These are phyloP conservation scores for Drosophila oshimai DNA, from an alignment of 1,140 invertebrate species.

Conservation along the genomic window DNA sequence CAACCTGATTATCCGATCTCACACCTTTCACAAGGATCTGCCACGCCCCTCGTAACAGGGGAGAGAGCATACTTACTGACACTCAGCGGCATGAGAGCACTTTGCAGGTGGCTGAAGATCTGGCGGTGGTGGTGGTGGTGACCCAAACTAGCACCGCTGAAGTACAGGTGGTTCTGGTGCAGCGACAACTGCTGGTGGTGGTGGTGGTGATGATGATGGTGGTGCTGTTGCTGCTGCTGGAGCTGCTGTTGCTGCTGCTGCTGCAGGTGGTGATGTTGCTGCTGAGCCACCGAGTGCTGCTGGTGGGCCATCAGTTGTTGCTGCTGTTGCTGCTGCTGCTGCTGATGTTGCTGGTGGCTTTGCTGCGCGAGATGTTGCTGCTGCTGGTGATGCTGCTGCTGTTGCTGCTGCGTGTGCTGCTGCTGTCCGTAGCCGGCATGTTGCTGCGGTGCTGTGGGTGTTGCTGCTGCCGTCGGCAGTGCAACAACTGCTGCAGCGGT, in stretches of 20 bases:
- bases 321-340: conserved; percentile 48
- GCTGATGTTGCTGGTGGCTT: conserved; percentile 21
- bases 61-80: conserved; percentile 77
- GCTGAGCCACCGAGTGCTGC: conserved; percentile 41
- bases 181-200: conserved; percentile 79
- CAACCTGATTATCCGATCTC: conserved; percentile 8
- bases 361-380: conserved; percentile 50
- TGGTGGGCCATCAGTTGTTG: conserved; percentile 51
- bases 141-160: conserved; percentile 66
- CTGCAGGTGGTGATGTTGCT: conserved; percentile 50
- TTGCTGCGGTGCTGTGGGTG: conserved; percentile 50
- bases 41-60: neutral
- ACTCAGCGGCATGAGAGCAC: conserved; percentile 77
- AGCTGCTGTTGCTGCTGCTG: conserved; percentile 54
- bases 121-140: conserved; percentile 77
- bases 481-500: conserved; percentile 26
- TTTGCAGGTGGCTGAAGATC: conserved; percentile 80
- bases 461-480: conserved; percentile 43
- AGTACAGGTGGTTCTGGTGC: conserved; percentile 81
- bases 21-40: neutral
- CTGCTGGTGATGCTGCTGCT: conserved; percentile 56
- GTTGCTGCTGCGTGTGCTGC: conserved; percentile 28
- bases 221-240: conserved; percentile 57
- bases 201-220: conserved; percentile 77
- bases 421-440: conserved; percentile 1